Percentiles rank a stretch among this genome's conserved stretches.
Conservation (phyloP, 2,113 vertebrate genomes). For the Tinamus guttatus region DNA sequence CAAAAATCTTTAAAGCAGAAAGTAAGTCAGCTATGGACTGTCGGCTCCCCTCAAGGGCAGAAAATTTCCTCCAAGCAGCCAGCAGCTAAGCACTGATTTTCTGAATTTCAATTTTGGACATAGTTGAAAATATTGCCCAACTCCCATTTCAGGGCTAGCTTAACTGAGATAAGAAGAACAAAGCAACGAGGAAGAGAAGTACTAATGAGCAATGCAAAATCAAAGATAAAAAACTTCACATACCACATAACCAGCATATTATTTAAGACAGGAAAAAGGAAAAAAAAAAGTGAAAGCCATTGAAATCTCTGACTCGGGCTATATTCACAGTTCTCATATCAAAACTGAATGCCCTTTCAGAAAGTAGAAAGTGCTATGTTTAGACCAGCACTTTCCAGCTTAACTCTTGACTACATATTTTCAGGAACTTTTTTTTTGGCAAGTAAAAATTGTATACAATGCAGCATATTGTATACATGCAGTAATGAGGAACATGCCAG, state of each 20-base stretch:
- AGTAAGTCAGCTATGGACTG: neutral
- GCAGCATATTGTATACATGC: neutral
- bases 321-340: neutral
- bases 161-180: neutral
- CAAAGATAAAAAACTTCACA: neutral
- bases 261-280: neutral
- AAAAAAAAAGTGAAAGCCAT: neutral
- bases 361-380: neutral
- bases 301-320: neutral
- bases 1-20: conserved; percentile 5
- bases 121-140: neutral
- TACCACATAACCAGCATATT: neutral
- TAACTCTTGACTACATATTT: neutral
- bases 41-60: neutral
- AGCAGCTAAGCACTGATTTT: neutral
- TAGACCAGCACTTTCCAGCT: neutral
- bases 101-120: neutral
- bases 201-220: neutral
- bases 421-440: neutral
- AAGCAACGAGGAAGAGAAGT: neutral
- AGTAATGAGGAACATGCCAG: neutral
- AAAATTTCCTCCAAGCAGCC: neutral
- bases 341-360: neutral
- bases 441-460: neutral
- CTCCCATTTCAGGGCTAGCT: rapidly evolving